These are phyloP conservation scores for Selene dorsalis DNA, from an alignment of 2,797 vertebrate species.

Conservation along the genomic window DNA sequence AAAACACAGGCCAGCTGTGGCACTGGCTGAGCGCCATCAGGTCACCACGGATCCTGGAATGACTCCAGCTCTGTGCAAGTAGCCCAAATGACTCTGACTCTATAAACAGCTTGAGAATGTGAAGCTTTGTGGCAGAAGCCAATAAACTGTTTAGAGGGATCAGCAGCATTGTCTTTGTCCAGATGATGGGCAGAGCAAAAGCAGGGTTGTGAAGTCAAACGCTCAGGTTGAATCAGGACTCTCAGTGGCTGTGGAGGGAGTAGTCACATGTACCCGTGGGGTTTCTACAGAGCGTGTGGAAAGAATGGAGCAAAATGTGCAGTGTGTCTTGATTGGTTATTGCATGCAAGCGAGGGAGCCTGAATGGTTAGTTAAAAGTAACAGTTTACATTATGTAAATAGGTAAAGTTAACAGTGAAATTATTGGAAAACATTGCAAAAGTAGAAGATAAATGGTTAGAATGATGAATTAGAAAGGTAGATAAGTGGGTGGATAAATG, in stretches of 20 bases:
- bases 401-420: neutral
- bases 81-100: conserved; percentile 60
- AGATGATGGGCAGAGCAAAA: conserved; percentile 30
- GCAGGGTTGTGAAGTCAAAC: conserved; percentile 32
- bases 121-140: conserved; percentile 62
- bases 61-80: conserved; percentile 70
- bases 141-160: conserved; percentile 56
- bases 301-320: neutral
- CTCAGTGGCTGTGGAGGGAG: neutral
- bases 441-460: neutral
- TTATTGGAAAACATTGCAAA: neutral
- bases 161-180: conserved; percentile 44
- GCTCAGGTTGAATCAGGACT: conserved; percentile 14
- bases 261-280: neutral
- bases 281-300: neutral
- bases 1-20: conserved; percentile 69
- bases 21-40: conserved; percentile 64
- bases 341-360: neutral
- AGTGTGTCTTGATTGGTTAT: neutral
- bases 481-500: neutral
- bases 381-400: neutral
- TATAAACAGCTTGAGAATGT: conserved; percentile 62
- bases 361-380: neutral
- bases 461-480: neutral
- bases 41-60: conserved; percentile 66